Evolutionary conservation across 2,888 invertebrate genomes (phyloP), one percentile per base, ranked within the genome.

Genomic region (Morpho helenor): DNA sequence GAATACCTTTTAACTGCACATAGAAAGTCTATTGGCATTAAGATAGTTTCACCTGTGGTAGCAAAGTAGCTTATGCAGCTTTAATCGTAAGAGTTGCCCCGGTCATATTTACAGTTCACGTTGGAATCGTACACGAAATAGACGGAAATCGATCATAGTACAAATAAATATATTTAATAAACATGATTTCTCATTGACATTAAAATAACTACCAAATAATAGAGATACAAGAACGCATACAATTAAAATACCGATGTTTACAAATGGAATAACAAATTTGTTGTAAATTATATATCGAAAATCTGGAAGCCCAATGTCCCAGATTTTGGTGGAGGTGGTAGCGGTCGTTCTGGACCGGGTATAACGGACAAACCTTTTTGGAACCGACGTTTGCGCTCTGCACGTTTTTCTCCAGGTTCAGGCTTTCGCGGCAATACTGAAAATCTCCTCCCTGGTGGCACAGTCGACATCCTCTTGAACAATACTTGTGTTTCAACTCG

Each of bases 401-500:
- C 67, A 1, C 54, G 66, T 2, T 57, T 44, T 3, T 74, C 76
- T 0, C 71, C 77, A 1, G 66, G 65, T 46, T 76, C 76, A 3
- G 76, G 66, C 65, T 84, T 81, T 23, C 79, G 73, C 9, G 83
- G 89, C 59, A 87, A 67, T 58, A 84, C 89, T 10, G 83, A 79
- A 71, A 85, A 87, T 39, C 84, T 78, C 8, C 87, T 75, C 2
- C 87, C 89, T 0, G 68, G 51, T 0, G 87, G 90, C 45, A 88
- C 82, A 0, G 76, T 81, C 9, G 88, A 82, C 79, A 87, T 87
- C 43, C 85, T 78, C 68, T 88, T 88, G 66, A 87, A 89, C 61
- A 87, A 61, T 43, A 88, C 85, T 64, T 74, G 69, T 7, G 82
- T 79, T 56, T 86, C 87, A 46, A 84, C 75, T 8, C 75, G 76